These are phyloP conservation scores for Amiota minor DNA, from an alignment of 2,888 invertebrate genomes.

Conservation along the genomic window DNA sequence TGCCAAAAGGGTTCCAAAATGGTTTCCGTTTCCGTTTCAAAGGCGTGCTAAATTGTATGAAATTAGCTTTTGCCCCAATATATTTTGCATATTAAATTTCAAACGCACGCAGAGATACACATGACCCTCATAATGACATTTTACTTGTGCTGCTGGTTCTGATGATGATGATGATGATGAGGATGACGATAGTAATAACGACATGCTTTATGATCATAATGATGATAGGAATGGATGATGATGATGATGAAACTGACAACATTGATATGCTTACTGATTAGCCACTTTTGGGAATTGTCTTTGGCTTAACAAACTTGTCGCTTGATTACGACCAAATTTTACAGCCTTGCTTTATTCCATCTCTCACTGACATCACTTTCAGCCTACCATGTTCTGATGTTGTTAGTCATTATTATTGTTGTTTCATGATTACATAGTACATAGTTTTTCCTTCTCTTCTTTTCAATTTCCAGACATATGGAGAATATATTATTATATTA, in stretches of 20 bases:
- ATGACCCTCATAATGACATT: too few species aligned
- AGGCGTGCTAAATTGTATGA: constrained; percentile 52
- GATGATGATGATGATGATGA: neutral
- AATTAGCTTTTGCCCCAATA: constrained; percentile 52
- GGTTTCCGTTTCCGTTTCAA: constrained; percentile 49
- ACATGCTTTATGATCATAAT: neutral
- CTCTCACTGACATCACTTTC: constrained; percentile 32
- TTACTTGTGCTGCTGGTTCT: neutral
- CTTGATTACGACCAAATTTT: constrained; percentile 52
- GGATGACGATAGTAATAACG: neutral
- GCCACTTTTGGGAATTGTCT: constrained; percentile 57
- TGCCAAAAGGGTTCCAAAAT: constrained; percentile 11
- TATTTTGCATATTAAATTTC: constrained; percentile 56
- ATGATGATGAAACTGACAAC: constrained; percentile 22
- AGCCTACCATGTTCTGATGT: constrained; percentile 5
- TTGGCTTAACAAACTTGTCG: constrained; percentile 48
- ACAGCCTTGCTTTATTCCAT: constrained; percentile 30
- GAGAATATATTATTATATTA: neutral
- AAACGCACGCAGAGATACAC: constrained; percentile 17
- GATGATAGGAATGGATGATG: neutral
- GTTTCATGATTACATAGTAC: constrained; percentile 15
- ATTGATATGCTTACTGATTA: constrained; percentile 57
- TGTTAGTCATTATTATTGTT: constrained; percentile 5
- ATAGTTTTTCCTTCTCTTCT: neutral
- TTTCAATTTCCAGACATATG: neutral